Base-by-base conservation (phyloP, 2,113 vertebrate species). In the Podiceps cristatus region DNA sequence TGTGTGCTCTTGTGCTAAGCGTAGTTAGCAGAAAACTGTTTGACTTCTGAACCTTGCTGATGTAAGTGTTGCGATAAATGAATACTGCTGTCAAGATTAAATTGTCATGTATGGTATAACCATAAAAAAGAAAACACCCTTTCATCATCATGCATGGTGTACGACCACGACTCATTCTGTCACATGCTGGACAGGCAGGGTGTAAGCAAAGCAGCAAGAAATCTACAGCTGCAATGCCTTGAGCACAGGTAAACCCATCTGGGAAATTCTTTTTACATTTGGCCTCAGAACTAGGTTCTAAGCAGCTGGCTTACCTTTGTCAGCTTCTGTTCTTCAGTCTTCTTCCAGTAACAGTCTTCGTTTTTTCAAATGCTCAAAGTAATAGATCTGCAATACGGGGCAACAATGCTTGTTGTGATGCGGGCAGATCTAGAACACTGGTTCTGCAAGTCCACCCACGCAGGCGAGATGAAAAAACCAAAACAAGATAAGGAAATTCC, bases 401-500 rank as follows among this genome's bases (percentile, higher is more conserved):
- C 58, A 85, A 22, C 42, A n/a, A 18, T 0, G 4, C 37, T 42
- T 31, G 47, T 17, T 62, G 86, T 40, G 75, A 81, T 62, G 73
- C 25, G 20, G 76, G 60, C 66, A 69, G 63, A 82, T 93, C 77
- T 56, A 88, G 69, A 97, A 56, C 94, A 87, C 76, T 83, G 91
- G 77, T 59, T 90, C 80, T 95, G 91, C 86, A 69, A 87, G 93
- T 91, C 77, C 84, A 96, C 86, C 91, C 96, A 96, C n/a, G 0
- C 73, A 93, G 69, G 73, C 7, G 13, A 96, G 88, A 87, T 95
- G 94, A 75, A 79, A 96, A 95, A 58, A 62, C 88, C 95, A 88
- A 93, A 86, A 83, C 53, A 92, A 93, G 88, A 80, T 85, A 95
- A 89, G 62, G 77, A 87, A 89, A 96, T 94, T 94, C 89, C 94